Base-by-base conservation (phyloP, 2,113 vertebrate species). In the Sylvia atricapilla region DNA sequence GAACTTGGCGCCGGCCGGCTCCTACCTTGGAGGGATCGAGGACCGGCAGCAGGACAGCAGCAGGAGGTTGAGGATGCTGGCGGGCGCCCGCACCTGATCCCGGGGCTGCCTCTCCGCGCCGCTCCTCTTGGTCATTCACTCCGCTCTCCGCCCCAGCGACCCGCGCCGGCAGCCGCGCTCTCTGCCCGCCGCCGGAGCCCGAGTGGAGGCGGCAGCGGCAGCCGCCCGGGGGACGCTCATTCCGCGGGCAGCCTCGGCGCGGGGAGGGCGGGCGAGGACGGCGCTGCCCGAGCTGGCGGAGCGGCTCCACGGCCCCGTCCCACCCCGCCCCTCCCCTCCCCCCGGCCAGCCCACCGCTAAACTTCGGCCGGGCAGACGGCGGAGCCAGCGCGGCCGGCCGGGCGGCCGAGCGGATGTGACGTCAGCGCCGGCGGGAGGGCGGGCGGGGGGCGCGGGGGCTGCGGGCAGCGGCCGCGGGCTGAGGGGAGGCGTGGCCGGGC, bases 11-110 rank as follows among this genome's bases (percentile, higher is more conserved):
- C 64, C 53, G 25, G 70, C 68, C 64, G 56, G n/a, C 88, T 90
- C 98, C 96, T 98, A 99, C 99, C 99, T 99, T 98, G 39, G 99
- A 98, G 56, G 98, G 98, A 28, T 98, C 98, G 88, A 99, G 97
- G 97, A 97, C 98, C 98, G 95, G 98, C 92, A 99, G 95, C 96
- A 98, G 90, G 98, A 98, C 93, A 98, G 97, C 92, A 98, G 98
- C 83, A 99, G 97, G 79, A 99, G 98, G 95, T 98, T 98, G 96
- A 98, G 96, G 62, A 98, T 94, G 86, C 77, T 97, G 97, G 98
- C 97, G 91, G 98, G 97, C 96, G 98, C 96, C 98, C 97, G 98
- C 99, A 99, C 95, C 97, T 99, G 98, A 92, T 96, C 81, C 95
- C 96, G 96, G 94, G 95, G 90, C 84, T 91, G 94, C 84, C 56